Percentiles rank a stretch among this genome's conserved stretches.
Evolutionary conservation across 2,113 vertebrate species (phyloP).

Genomic region (Poeciliopsis occidentalis): DNA sequence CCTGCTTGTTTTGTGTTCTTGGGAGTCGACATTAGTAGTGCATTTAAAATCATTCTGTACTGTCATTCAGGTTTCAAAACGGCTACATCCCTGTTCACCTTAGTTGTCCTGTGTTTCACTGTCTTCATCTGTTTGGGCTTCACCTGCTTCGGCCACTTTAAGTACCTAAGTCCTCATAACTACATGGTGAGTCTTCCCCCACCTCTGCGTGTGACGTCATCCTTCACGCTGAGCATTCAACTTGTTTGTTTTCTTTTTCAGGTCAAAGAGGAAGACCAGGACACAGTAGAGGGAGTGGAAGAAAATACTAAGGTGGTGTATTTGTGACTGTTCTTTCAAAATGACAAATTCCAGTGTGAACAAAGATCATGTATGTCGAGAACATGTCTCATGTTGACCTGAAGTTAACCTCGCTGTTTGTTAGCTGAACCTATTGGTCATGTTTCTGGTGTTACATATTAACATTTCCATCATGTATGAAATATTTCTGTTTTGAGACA

Average conservation of each 20-base stretch:
- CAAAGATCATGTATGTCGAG: slow-evolving; percentile 8
- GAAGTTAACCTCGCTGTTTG: neutral
- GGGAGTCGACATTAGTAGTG: no score
- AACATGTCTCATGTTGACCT: neutral
- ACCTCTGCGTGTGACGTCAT: neutral
- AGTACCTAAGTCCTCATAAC: slow-evolving; percentile 89
- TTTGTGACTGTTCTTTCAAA: slow-evolving; percentile 14
- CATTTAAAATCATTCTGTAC: no score
- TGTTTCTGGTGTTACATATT: slow-evolving; percentile 15
- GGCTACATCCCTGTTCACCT: slow-evolving; percentile 87
- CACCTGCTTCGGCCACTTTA: slow-evolving; percentile 90
- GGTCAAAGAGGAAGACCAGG: slow-evolving; percentile 71
- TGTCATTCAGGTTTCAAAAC: slow-evolving; percentile 85
- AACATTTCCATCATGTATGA: slow-evolving; percentile 1
- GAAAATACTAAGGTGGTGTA: slow-evolving; percentile 56
- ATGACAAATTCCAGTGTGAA: neutral
- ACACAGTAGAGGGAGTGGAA: slow-evolving; percentile 40
- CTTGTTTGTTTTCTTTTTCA: slow-evolving; percentile 25
- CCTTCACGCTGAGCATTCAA: neutral
- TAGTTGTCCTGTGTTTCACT: slow-evolving; percentile 86
- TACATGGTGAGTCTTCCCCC: slow-evolving; percentile 82
- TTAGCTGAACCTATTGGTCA: slow-evolving; percentile 1
- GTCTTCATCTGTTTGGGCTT: slow-evolving; percentile 83
- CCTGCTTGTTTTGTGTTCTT: neutral
- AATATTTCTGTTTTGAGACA: neutral